Evolutionary conservation across 2,113 vertebrate species (phyloP).

Genomic region (Ancistrus triradiatus): DNA sequence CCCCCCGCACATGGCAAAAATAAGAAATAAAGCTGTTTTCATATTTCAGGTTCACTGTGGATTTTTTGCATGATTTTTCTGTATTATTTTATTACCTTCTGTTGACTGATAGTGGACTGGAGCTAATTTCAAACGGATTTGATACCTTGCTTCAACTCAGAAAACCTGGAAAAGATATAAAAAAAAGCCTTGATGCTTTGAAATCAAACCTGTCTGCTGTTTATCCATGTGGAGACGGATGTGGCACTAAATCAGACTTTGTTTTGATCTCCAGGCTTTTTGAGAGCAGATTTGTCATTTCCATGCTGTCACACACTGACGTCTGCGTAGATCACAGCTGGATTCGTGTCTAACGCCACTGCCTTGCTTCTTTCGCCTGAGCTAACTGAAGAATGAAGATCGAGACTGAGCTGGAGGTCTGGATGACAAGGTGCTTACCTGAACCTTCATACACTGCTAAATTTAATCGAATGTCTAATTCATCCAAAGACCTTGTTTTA

Average conservation of each 20-base stretch:
- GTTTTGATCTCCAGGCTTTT: conserved; percentile 27
- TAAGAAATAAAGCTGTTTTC: too few species aligned
- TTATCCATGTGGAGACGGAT: conserved; percentile 37
- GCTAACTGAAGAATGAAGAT: neutral
- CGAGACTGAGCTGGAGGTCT: neutral
- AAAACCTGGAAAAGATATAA: conserved; percentile 19
- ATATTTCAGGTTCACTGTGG: too few species aligned
- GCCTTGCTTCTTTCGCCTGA: conserved; percentile 47
- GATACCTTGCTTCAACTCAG: neutral
- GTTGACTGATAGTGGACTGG: too few species aligned
- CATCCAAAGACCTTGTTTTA: too few species aligned
- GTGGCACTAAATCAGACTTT: conserved; percentile 20
- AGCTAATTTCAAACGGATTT: too few species aligned
- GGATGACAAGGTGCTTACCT: neutral
- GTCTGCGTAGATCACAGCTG: conserved; percentile 55
- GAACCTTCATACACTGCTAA: neutral
- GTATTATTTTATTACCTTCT: too few species aligned
- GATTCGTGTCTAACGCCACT: conserved; percentile 57
- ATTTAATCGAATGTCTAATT: too few species aligned
- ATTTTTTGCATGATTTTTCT: too few species aligned
- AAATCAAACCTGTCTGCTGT: conserved; percentile 23
- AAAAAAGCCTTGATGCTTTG: neutral
- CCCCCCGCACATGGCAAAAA: too few species aligned
- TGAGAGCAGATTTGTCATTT: conserved; percentile 31
- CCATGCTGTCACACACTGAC: conserved; percentile 49